These are phyloP conservation scores for Prunella strophiata DNA, from an alignment of 2,797 vertebrate species.

Conservation along the genomic window DNA sequence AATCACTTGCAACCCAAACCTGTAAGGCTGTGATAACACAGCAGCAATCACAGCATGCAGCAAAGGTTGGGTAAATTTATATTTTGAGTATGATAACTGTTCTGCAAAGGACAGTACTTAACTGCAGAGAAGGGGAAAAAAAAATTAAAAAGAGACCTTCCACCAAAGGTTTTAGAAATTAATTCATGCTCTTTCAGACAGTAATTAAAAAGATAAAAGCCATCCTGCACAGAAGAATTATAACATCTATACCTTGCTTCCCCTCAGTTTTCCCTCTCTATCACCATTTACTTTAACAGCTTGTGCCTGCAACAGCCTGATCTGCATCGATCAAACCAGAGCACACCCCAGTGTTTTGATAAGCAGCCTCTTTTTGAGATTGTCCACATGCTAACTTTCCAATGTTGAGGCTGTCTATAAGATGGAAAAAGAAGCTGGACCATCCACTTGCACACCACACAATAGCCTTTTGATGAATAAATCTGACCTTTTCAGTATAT, in stretches of 20 bases:
- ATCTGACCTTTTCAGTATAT: background rate
- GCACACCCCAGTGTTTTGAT: background rate
- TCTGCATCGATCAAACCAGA: background rate
- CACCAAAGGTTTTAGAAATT: background rate
- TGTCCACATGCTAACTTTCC: background rate
- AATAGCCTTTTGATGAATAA: background rate
- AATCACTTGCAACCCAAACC: constrained; percentile 12
- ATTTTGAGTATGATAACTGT: background rate
- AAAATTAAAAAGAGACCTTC: background rate
- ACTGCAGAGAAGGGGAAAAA: background rate
- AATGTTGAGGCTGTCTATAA: background rate
- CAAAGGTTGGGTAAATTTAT: constrained; percentile 13
- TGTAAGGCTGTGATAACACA: constrained; percentile 58
- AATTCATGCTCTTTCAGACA: background rate
- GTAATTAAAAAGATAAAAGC: constrained; percentile 20
- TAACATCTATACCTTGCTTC: background rate
- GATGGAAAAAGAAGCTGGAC: background rate
- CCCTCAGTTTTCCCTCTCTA: background rate
- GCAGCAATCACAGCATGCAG: constrained; percentile 33
- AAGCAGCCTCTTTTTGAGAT: background rate
- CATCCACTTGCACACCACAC: background rate
- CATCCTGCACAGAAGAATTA: background rate
- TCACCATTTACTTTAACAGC: background rate
- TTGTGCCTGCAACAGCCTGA: background rate
- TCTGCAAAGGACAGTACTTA: constrained; percentile 10